Evolutionary conservation across 2,888 invertebrate genomes (phyloP), one percentile per base, ranked within the genome.

Genomic region (Anthophora plumipes): DNA sequence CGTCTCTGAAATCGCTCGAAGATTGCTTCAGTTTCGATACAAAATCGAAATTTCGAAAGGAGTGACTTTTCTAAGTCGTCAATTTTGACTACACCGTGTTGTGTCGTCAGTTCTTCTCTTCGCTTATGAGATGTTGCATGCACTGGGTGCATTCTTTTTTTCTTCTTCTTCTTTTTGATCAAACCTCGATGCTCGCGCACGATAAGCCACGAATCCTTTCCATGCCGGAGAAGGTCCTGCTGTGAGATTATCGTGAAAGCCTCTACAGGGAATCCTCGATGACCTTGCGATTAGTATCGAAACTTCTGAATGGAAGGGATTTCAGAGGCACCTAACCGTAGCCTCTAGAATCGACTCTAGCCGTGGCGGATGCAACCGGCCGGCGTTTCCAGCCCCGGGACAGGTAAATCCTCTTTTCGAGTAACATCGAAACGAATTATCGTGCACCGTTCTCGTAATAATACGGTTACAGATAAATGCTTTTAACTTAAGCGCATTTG

Each of bases 391-490:
- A 69, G 59, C 64, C 69, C 57, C 50, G 72, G 80, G 72, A 86
- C 79, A 81, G 71, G 83, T 81, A 86, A 86, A 86, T 86, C 86
- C 86, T 85, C 81, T 86, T 31, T 85, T 86, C 61, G 64, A 66
- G 77, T 77, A 81, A 82, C 83, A 82, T 87, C 85, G 81, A 80
- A 83, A 82, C 85, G 81, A 85, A 86, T 85, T 85, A 87, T 82
- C 81, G 82, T 77, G 71, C 60, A 63, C 71, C 20, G 31, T 31
- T 37, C 54, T 71, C 76, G 83, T 85, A 83, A 87, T 85, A 83
- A 87, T 78, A 85, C 80, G 85, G 85, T 82, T 83, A 85, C 86
- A 85, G 85, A 85, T 85, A 85, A 85, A 85, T 81, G 85, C 85
- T 85, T 85, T 85, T 80, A 85, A 85, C 77, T 85, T 85, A 83